These are phyloP conservation scores for Eidolon dupreanum DNA, from an alignment of 2,797 vertebrate genomes.

Conservation along the genomic window DNA sequence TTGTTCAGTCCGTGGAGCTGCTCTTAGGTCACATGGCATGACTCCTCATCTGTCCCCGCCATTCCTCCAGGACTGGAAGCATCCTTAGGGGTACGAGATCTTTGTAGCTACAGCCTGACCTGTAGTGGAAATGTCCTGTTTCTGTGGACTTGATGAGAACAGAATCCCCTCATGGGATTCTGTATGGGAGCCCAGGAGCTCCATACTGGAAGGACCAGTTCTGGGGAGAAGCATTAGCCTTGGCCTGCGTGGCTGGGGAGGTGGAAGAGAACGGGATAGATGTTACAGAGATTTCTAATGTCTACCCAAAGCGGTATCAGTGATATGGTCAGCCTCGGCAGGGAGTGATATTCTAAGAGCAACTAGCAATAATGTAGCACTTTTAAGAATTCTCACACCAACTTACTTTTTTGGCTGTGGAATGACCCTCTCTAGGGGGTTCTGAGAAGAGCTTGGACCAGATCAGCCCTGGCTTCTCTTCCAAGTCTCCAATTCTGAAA, in stretches of 20 bases:
- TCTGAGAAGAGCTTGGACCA: neutral
- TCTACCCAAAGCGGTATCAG: neutral
- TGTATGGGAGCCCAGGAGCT: neutral
- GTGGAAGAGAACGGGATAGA: neutral
- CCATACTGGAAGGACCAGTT: neutral
- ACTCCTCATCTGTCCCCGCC: neutral
- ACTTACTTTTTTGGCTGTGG: neutral
- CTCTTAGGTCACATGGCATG: neutral
- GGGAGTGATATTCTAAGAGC: neutral
- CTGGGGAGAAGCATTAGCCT: neutral
- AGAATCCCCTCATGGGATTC: neutral
- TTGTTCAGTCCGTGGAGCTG: neutral
- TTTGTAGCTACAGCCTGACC: neutral
- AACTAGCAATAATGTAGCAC: neutral
- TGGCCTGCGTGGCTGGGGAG: neutral
- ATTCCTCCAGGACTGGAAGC: neutral
- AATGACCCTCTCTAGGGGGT: neutral
- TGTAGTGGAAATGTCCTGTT: neutral
- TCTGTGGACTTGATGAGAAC: neutral
- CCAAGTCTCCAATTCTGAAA: neutral
- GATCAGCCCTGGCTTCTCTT: neutral
- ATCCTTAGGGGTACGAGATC: neutral
- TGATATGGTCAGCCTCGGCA: neutral
- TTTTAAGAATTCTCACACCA: neutral
- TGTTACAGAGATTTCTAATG: neutral